phyloP scores from a whole-genome alignment of 2,113 vertebrate species.

The Erythrocebus patas region DNA sequence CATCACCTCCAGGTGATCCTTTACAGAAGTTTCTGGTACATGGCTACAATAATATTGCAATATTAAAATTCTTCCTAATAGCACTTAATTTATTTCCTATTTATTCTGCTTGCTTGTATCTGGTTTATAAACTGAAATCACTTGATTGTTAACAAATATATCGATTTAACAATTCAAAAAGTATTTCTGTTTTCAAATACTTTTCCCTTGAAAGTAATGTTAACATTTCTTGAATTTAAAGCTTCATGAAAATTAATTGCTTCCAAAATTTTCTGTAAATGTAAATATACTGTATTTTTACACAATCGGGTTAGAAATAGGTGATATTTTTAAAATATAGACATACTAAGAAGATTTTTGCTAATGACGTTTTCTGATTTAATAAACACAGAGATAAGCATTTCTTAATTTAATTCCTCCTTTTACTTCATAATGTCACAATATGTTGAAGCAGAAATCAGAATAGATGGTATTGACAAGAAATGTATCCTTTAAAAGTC shows the following conservation, averaged over 20 bases:
- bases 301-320: constrained; percentile 13
- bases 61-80: neutral
- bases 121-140: constrained; percentile 16
- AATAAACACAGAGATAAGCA: neutral
- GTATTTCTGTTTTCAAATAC: constrained; percentile 27
- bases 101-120: constrained; percentile 26
- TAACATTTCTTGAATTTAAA: constrained; percentile 11
- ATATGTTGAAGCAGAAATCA: neutral
- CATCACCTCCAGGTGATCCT: neutral
- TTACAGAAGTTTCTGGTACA: neutral
- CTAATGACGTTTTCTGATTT: neutral
- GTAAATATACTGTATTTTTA: neutral
- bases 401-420: constrained; percentile 34
- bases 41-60: neutral
- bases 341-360: neutral
- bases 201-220: neutral
- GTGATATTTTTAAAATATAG: neutral
- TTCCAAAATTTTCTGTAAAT: constrained; percentile 21
- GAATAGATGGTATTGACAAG: neutral
- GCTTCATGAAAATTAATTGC: constrained; percentile 17
- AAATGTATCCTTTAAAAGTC: neutral
- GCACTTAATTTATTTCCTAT: neutral
- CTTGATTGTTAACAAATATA: constrained; percentile 9
- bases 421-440: neutral
- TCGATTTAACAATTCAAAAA: neutral